A percentile compares a stretch with the other conserved stretches of the same genome.
Evolutionary conservation across 2,113 vertebrate species (phyloP).

Genomic region (Manacus vitellinus): DNA sequence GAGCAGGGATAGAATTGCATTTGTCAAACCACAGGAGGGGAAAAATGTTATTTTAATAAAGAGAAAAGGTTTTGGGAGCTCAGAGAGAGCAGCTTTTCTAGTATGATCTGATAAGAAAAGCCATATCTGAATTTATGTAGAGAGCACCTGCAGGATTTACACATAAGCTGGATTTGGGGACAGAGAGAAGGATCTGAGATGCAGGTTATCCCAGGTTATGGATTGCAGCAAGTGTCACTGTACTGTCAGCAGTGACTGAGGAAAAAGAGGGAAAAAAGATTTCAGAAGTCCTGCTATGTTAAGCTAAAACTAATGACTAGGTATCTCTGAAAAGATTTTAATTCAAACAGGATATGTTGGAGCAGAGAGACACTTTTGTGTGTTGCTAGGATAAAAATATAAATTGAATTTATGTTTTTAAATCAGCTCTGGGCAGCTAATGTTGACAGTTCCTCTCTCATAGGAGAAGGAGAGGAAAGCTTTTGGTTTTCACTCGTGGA

Average conservation of each 20-base stretch:
- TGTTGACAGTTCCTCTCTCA: background rate
- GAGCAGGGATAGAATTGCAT: background rate
- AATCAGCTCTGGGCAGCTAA: background rate
- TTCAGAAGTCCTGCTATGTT: background rate
- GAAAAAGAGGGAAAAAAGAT: background rate
- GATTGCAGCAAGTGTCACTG: background rate
- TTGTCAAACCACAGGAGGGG: background rate
- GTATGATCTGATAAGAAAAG: background rate
- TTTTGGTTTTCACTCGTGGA: background rate
- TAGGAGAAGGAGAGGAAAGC: background rate
- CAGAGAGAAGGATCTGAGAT: background rate
- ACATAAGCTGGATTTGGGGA: background rate
- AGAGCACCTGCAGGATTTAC: background rate
- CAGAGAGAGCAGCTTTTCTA: background rate
- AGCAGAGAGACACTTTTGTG: background rate
- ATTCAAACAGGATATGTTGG: background rate
- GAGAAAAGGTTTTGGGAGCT: background rate
- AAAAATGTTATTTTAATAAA: background rate
- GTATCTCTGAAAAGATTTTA: background rate
- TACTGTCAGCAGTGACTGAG: background rate
- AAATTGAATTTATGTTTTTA: constrained; percentile 46
- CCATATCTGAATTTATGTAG: background rate
- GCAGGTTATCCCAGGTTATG: background rate
- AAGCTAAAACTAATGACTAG: constrained; percentile 24
- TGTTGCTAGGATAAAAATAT: constrained; percentile 26